Percentiles rank a stretch among this genome's conserved stretches.
phyloP scores from a whole-genome alignment of 2,113 vertebrate species.

The Hippocampus barbouri region DNA sequence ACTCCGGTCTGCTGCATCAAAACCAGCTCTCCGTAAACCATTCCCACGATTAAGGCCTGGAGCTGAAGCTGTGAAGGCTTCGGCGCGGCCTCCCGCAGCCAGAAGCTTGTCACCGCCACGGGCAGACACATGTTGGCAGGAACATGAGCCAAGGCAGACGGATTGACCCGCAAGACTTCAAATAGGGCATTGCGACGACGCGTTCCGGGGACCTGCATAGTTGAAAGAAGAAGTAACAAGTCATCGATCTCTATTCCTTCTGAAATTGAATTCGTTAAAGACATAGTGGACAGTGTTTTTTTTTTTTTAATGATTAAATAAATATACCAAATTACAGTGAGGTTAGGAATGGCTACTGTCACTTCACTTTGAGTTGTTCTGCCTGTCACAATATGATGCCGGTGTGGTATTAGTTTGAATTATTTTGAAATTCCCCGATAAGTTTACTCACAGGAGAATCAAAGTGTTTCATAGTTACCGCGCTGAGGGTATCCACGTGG shows the following conservation, averaged over 20 bases:
- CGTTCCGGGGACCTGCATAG: constrained; percentile 37
- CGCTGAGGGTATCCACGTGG: constrained; percentile 67
- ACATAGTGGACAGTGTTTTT: background rate
- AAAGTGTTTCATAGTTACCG: constrained; percentile 70
- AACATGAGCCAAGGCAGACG: constrained; percentile 41
- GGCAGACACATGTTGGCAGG: constrained; percentile 55
- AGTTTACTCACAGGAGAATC: background rate
- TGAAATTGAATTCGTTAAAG: background rate
- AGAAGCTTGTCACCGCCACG: constrained; percentile 65
- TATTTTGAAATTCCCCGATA: background rate
- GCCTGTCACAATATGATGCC: no score
- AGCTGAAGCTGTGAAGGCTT: constrained; percentile 42
- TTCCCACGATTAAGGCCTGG: constrained; percentile 62
- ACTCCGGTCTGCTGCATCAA: constrained; percentile 34
- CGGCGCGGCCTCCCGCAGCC: constrained; percentile 59
- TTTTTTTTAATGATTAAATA: no score
- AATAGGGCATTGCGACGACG: constrained; percentile 51
- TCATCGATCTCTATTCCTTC: background rate
- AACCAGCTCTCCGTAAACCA: constrained; percentile 67
- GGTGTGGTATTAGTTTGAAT: no score
- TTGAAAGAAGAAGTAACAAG: background rate
- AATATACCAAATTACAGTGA: no score
- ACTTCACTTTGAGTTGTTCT: no score
- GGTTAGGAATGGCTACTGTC: no score
- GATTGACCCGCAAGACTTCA: constrained; percentile 55